Evolutionary conservation across 2,797 vertebrate genomes (phyloP).

Genomic region (Paratrypauchen microcephalus): DNA sequence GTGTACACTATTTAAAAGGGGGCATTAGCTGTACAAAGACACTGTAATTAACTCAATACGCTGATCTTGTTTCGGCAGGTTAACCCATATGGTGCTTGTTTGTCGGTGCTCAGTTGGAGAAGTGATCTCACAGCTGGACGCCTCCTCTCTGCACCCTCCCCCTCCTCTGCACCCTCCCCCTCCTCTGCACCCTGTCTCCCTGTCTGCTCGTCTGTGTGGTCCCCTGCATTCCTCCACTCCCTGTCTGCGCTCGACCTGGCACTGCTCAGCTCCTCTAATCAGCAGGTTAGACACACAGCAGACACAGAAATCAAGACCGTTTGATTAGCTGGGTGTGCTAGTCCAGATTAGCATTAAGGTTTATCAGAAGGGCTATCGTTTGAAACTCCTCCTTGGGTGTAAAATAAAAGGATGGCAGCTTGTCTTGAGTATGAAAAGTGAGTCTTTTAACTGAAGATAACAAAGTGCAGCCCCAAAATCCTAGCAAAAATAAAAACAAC

Average conservation of each 20-base stretch:
- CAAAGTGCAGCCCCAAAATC: not conserved
- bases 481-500: not conserved
- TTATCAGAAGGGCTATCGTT: not conserved
- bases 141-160: conserved; percentile 27
- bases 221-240: conserved; percentile 66
- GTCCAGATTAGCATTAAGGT: not conserved
- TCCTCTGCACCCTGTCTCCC: conserved; percentile 55
- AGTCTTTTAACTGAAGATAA: not conserved
- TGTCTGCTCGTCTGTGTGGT: conserved; percentile 71
- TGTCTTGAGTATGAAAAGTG: not conserved
- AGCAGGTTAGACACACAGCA: conserved; percentile 43
- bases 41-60: conserved; percentile 4
- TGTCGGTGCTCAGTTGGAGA: conserved; percentile 39
- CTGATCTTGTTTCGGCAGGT: conserved; percentile 7
- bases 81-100: conserved; percentile 44
- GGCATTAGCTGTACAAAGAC: not conserved
- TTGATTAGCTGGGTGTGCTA: not conserved
- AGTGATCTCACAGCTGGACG: conserved; percentile 55
- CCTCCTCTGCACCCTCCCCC: conserved; percentile 4
- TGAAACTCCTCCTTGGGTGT: not conserved
- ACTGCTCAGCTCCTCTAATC: conserved; percentile 33
- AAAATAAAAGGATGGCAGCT: not conserved
- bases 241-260: conserved; percentile 47
- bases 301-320: conserved; percentile 1
- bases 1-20: not conserved